phyloP scores from a whole-genome alignment of 2,797 vertebrate genomes.

The Gymnopithys bicolor region DNA sequence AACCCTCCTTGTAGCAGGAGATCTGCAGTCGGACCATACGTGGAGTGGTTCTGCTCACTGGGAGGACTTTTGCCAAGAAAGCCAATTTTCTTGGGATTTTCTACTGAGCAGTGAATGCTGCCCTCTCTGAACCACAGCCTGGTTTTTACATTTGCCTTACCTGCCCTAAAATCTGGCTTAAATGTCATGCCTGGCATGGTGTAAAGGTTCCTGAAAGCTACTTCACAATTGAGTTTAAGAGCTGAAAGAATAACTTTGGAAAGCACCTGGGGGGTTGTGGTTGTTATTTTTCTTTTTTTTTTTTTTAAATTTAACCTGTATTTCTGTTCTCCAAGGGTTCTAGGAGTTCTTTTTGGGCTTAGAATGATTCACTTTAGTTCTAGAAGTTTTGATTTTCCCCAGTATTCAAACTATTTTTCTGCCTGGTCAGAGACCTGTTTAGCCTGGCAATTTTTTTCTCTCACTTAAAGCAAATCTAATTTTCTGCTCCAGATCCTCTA shows the following conservation, averaged over 20 bases:
- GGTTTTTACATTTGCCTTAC: not conserved
- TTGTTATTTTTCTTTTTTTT: not conserved
- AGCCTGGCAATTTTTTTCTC: not conserved
- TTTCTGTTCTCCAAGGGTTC: not conserved
- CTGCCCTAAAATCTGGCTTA: not conserved
- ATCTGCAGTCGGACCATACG: not conserved
- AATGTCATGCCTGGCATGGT: not conserved
- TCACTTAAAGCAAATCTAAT: not conserved
- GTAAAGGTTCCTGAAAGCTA: not conserved
- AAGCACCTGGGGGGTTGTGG: not conserved
- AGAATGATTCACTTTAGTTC: not conserved
- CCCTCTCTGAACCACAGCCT: not conserved
- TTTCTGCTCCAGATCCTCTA: slow-evolving; percentile 20
- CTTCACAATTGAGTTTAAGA: not conserved
- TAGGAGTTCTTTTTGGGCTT: not conserved
- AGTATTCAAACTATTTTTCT: not conserved
- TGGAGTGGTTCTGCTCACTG: not conserved
- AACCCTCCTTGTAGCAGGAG: rapidly evolving
- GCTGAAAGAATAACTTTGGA: not conserved
- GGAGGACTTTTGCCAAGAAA: not conserved
- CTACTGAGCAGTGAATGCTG: rapidly evolving
- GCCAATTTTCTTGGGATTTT: not conserved
- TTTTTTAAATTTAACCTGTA: not conserved
- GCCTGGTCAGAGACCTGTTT: not conserved
- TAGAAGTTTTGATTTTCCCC: not conserved